phyloP scores from a whole-genome alignment of 1,140 invertebrate genomes.

The Megathymus violae region DNA sequence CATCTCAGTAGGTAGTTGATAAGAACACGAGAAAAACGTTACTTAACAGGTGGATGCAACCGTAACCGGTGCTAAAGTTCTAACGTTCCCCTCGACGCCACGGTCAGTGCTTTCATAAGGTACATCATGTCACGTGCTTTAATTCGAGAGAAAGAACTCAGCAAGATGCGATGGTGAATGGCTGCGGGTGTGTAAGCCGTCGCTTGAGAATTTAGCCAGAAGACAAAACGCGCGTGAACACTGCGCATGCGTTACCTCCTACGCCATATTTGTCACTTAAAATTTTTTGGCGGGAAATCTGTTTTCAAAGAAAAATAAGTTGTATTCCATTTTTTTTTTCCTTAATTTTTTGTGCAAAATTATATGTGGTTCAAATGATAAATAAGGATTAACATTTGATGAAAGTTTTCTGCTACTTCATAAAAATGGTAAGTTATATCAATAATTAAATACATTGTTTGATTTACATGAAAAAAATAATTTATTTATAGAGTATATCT shows the following conservation, averaged over 20 bases:
- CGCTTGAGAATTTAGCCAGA: constrained; percentile 46
- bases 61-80: constrained; percentile 39
- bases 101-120: constrained; percentile 71
- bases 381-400: too few species aligned
- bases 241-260: constrained; percentile 65
- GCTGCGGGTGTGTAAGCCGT: constrained; percentile 42
- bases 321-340: too few species aligned
- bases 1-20: neutral
- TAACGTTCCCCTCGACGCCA: constrained; percentile 44
- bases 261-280: constrained; percentile 13
- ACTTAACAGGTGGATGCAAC: constrained; percentile 14
- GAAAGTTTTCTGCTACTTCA: too few species aligned
- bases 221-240: constrained; percentile 56
- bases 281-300: constrained; percentile 54
- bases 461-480: too few species aligned
- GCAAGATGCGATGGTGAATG: constrained; percentile 52
- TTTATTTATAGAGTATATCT: too few species aligned
- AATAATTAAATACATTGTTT: too few species aligned
- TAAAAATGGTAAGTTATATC: too few species aligned
- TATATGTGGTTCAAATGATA: too few species aligned
- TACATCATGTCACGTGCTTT: constrained; percentile 73
- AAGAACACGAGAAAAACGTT: constrained; percentile 15
- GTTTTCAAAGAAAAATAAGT: constrained; percentile 14
- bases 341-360: too few species aligned
- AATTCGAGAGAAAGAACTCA: constrained; percentile 64